A percentile compares a stretch with the other conserved stretches of the same genome.
phyloP scores from a whole-genome alignment of 2,113 vertebrate genomes.

The Aphelocoma coerulescens region DNA sequence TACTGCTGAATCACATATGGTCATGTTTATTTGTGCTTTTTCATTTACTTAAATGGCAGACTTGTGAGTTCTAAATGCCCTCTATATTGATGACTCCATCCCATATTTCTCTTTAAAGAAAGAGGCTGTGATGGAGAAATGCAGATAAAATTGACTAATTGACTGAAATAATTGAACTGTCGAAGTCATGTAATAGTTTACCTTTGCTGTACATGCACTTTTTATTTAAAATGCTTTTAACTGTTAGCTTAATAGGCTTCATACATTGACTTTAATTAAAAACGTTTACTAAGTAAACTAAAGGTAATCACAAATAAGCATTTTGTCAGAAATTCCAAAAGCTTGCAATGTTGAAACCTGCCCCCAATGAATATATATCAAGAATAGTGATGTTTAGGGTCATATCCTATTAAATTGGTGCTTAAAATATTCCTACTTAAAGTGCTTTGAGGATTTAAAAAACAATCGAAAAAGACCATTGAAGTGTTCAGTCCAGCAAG shows the following conservation, averaged over 20 bases:
- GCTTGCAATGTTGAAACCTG: not conserved
- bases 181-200: slow-evolving; percentile 71
- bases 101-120: slow-evolving; percentile 85
- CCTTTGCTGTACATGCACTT: slow-evolving; percentile 80
- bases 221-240: slow-evolving; percentile 75
- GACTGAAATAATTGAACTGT: slow-evolving; percentile 75
- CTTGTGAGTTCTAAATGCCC: slow-evolving; percentile 80
- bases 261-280: slow-evolving; percentile 73
- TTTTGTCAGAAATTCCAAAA: slow-evolving; percentile 43
- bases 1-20: slow-evolving; percentile 82
- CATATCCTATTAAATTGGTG: not conserved
- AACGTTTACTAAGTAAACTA: slow-evolving; percentile 56
- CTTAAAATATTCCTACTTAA: not conserved
- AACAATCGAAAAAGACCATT: not conserved
- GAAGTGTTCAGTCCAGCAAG: not conserved
- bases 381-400: not conserved
- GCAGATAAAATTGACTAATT: slow-evolving; percentile 81
- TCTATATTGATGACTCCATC: slow-evolving; percentile 82
- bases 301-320: slow-evolving; percentile 9
- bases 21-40: slow-evolving; percentile 85
- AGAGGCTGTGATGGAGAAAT: slow-evolving; percentile 86
- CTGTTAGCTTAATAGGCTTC: slow-evolving; percentile 76
- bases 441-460: not conserved
- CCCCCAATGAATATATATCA: not conserved
- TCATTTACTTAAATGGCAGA: slow-evolving; percentile 90